Conservation (phyloP, 2,113 vertebrate species). For the Diadophis punctatus region DNA sequence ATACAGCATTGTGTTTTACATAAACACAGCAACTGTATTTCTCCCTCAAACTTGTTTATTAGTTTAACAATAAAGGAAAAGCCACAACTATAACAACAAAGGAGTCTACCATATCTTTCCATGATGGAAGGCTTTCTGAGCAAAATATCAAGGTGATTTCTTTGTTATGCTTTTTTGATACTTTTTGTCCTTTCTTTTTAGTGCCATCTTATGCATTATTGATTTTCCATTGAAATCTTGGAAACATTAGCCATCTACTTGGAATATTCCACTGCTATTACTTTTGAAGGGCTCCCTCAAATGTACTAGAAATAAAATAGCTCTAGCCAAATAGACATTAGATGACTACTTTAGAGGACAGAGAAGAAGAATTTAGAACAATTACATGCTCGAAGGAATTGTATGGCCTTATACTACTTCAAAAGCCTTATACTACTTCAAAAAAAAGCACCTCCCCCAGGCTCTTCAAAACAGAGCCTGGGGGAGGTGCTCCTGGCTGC, state of each 20-base stretch:
- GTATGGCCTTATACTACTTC: too few relatives aligned
- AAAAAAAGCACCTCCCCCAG: too few relatives aligned
- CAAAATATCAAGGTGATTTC: background rate
- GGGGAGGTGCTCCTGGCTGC: too few relatives aligned
- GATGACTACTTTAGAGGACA: too few relatives aligned
- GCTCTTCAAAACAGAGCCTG: too few relatives aligned
- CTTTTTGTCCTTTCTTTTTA: background rate
- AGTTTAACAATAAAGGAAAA: background rate
- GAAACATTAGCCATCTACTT: conserved; percentile 3
- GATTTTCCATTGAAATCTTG: conserved; percentile 20
- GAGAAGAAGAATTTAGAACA: too few relatives aligned
- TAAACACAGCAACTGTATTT: background rate
- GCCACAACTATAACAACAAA: background rate
- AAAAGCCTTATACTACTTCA: too few relatives aligned
- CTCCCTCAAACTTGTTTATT: background rate
- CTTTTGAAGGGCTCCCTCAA: background rate
- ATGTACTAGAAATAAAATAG: conserved; percentile 9
- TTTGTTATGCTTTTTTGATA: background rate
- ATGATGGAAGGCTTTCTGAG: background rate
- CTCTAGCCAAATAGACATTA: background rate
- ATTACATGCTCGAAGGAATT: too few relatives aligned
- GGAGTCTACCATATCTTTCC: background rate
- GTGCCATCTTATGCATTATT: background rate
- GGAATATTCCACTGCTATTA: background rate
- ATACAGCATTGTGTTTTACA: background rate